Base-by-base conservation (phyloP, 2,113 vertebrate genomes). In the Labrus mixtus region DNA sequence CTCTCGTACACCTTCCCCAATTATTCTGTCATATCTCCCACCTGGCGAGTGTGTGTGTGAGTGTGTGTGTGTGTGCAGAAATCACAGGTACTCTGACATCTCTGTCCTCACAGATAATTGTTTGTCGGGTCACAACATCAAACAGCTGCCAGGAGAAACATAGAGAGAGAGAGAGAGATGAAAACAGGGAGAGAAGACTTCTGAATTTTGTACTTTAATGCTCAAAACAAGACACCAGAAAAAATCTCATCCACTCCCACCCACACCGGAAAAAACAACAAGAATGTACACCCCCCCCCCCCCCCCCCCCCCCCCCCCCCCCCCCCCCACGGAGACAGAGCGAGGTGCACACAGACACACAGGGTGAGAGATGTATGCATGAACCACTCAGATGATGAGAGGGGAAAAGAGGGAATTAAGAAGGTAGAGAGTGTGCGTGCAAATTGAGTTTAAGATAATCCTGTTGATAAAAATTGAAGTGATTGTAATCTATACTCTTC, bases 111-210 rank as follows among this genome's bases (percentile, higher is more conserved):
- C 57, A 65, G 62, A 81, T 85, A 81, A 88, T 83, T 85, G 70
- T 68, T 76, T 76, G 69, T 83, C 68, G 63, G 77, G 77, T 83
- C 80, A 58, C 43, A 79, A 81, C 79, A 78, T 79, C 78, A 73
- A 78, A 69, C 75, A 66, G 58, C 54, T 72, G 64, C 68, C 65
- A 60, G 65, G 61, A 37, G 76, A 73, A 64, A 72, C 12, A 20
- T 12, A 57, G n/a, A 20, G 29, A 58, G 54, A 6, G 6, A 33
- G 37, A 62, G 12, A 43, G 51, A 22, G 29, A 54, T 17, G 39
- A 43, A 50, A 41, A 64, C 53, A 20, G 33, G n/a, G 7, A 6
- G 17, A 57, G 60, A 62, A 74, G 70, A 8, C 67, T 66, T 68
- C 50, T 1, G 33, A 73, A 53, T 74, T 65, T 65, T 36, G 54